A percentile compares a stretch with the other conserved stretches of the same genome.
These are phyloP conservation scores for Bufo bufo DNA, from an alignment of 2,113 vertebrate species.

Conservation along the genomic window DNA sequence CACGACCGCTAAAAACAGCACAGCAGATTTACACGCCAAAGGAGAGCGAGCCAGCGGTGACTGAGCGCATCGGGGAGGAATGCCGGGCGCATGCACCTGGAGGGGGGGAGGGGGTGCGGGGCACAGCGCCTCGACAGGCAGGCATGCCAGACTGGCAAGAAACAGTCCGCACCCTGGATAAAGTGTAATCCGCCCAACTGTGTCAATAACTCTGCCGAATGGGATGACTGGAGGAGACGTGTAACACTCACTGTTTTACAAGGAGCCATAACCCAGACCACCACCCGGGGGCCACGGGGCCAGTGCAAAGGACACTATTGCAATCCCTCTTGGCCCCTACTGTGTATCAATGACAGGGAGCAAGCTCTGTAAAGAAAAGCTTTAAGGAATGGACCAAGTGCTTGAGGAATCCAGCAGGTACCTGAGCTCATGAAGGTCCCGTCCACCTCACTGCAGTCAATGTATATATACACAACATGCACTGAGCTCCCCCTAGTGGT, in stretches of 20 bases:
- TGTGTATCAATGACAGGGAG: too few relatives aligned
- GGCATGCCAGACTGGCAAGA: conserved; percentile 2
- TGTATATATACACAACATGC: too few relatives aligned
- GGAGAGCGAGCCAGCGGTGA: background rate
- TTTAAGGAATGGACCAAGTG: too few relatives aligned
- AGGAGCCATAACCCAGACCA: too few relatives aligned
- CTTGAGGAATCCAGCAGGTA: too few relatives aligned
- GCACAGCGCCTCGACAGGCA: background rate
- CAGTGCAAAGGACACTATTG: too few relatives aligned
- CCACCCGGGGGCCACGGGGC: too few relatives aligned
- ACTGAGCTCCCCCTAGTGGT: background rate
- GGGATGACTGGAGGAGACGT: background rate
- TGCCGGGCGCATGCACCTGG: background rate
- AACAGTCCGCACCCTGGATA: conserved; percentile 64
- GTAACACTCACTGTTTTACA: too few relatives aligned
- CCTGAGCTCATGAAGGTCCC: too few relatives aligned
- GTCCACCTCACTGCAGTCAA: too few relatives aligned
- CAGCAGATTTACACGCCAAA: background rate
- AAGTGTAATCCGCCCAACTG: conserved; percentile 63
- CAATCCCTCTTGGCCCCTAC: too few relatives aligned
- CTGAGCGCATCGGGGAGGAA: conserved; percentile 23
- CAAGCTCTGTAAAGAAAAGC: too few relatives aligned
- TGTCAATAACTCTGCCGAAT: conserved; percentile 61
- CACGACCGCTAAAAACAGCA: background rate
- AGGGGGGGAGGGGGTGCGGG: background rate